Evolutionary conservation across 2,888 invertebrate species (phyloP).

Genomic region (Mythimna ferrago): DNA sequence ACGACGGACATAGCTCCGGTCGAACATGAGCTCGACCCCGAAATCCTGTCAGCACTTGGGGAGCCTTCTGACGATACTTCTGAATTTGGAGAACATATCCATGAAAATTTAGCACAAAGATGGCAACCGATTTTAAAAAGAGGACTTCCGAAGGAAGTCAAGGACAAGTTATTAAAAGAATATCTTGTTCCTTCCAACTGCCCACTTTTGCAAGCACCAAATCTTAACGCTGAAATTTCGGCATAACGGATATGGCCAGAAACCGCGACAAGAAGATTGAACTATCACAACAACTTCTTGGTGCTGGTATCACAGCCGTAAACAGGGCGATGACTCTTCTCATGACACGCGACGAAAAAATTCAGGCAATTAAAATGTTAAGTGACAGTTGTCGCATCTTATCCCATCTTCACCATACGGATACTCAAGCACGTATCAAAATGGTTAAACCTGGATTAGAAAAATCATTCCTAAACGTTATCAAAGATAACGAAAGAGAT

Average conservation of each 20-base stretch:
- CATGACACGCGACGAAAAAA: too few relatives aligned
- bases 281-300: background rate
- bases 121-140: background rate
- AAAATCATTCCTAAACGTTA: too few relatives aligned
- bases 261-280: constrained; percentile 7
- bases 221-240: constrained; percentile 2
- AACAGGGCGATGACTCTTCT: too few relatives aligned
- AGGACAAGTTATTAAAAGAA: constrained; percentile 2
- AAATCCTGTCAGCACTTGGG: background rate
- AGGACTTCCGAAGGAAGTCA: background rate
- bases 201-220: constrained; percentile 1
- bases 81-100: background rate
- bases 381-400: background rate
- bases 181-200: constrained; percentile 13
- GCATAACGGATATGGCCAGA: constrained; percentile 1
- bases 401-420: background rate
- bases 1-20: background rate
- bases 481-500: too few relatives aligned
- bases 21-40: background rate
- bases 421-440: constrained; percentile 1
- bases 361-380: too few relatives aligned
- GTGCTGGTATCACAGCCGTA: too few relatives aligned
- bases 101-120: constrained; percentile 10
- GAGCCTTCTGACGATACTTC: background rate
- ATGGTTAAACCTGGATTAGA: background rate